Percentiles rank a stretch among this genome's conserved stretches.
These are phyloP conservation scores for Caerostris darwini DNA, from an alignment of 1,140 invertebrate species.

Conservation along the genomic window DNA sequence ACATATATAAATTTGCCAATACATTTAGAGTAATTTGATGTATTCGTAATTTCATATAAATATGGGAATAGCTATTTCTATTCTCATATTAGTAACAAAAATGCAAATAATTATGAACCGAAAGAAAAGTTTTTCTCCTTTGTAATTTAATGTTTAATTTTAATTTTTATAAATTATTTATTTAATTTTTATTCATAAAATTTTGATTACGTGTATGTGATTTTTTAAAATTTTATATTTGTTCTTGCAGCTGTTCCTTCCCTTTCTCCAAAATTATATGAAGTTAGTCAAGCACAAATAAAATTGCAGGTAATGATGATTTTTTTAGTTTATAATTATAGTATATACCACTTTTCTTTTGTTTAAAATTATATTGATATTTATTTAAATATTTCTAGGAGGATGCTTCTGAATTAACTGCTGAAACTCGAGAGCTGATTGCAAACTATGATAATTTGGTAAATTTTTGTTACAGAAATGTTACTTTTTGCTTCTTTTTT, in stretches of 20 bases:
- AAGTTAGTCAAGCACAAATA: slow-evolving; percentile 58
- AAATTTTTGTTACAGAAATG: slow-evolving; percentile 34
- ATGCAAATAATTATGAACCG: too few species aligned
- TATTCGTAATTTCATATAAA: too few species aligned
- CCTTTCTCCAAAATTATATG: slow-evolving; percentile 63
- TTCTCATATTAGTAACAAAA: too few species aligned
- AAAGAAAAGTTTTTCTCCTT: too few species aligned
- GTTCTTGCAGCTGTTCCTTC: slow-evolving; percentile 47
- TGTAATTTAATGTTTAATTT: too few species aligned
- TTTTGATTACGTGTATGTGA: neutral
- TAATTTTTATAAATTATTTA: too few species aligned
- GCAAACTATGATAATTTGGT: slow-evolving; percentile 73
- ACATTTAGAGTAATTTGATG: too few species aligned
- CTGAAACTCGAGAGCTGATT: slow-evolving; percentile 69
- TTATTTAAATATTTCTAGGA: slow-evolving; percentile 45
- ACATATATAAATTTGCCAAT: too few species aligned
- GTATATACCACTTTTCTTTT: neutral
- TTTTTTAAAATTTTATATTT: neutral
- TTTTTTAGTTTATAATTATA: neutral
- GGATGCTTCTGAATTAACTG: slow-evolving; percentile 38
- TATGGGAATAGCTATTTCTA: too few species aligned
- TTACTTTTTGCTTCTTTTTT: neutral
- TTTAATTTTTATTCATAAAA: neutral
- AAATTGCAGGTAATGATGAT: slow-evolving; percentile 57
- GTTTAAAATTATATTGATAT: neutral